Percentiles rank a stretch among this genome's conserved stretches.
phyloP scores from a whole-genome alignment of 1,140 invertebrate species.

The Eufriesea mexicana region DNA sequence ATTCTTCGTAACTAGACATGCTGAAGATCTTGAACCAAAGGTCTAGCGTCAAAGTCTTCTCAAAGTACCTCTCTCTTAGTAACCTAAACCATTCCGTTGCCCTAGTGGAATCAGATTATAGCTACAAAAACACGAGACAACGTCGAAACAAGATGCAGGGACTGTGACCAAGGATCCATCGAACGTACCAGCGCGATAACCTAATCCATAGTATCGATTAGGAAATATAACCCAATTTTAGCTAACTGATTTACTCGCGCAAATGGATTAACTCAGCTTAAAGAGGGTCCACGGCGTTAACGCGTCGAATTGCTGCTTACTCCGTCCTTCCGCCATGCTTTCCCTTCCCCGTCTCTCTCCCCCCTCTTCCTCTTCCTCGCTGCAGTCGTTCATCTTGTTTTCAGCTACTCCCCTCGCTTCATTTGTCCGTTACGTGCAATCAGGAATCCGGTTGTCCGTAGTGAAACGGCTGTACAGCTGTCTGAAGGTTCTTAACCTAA shows the following conservation, averaged over 20 bases:
- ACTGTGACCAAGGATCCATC: constrained; percentile 27
- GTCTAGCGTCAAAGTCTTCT: too few relatives aligned
- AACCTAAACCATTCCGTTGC: too few relatives aligned
- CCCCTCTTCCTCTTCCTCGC: constrained; percentile 23
- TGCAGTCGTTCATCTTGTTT: constrained; percentile 66
- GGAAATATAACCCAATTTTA: constrained; percentile 74
- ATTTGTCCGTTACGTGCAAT: constrained; percentile 71
- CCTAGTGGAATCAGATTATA: background rate
- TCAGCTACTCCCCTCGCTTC: constrained; percentile 64
- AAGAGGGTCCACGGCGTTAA: constrained; percentile 56
- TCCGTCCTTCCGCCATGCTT: constrained; percentile 56
- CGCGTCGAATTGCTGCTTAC: constrained; percentile 63
- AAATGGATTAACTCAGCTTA: constrained; percentile 69
- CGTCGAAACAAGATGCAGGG: background rate
- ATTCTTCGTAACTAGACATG: too few relatives aligned
- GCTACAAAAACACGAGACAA: background rate
- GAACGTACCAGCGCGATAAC: constrained; percentile 55
- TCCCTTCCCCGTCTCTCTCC: constrained; percentile 20
- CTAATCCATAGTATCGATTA: constrained; percentile 74
- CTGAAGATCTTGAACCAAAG: too few relatives aligned
- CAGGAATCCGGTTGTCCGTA: constrained; percentile 59
- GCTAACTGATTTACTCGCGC: constrained; percentile 69
- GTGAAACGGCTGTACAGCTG: constrained; percentile 54
- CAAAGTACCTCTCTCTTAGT: too few relatives aligned
- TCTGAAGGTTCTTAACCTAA: constrained; percentile 57